A percentile compares a stretch with the other conserved stretches of the same genome.
Conservation (phyloP, 1,140 invertebrate species). For the Theocolax elegans region DNA sequence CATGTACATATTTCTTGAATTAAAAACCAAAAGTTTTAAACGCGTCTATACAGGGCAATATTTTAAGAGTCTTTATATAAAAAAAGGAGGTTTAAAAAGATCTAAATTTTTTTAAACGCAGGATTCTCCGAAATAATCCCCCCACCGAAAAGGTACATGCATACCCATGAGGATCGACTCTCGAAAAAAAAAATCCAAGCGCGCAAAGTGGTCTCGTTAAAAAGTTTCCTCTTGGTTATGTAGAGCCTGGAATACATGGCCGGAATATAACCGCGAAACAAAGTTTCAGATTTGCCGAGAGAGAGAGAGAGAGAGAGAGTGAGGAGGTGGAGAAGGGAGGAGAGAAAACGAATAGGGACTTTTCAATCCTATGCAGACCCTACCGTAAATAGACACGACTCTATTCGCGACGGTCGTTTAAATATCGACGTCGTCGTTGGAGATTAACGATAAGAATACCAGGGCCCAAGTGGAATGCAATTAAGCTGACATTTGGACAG, state of each 20-base stretch:
- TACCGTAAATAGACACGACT: background rate
- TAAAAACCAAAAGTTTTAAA: too few species aligned
- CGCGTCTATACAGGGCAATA: too few species aligned
- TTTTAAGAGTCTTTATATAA: too few species aligned
- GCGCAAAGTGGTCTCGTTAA: slow-evolving; percentile 34
- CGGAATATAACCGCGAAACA: background rate
- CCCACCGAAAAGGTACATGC: too few species aligned
- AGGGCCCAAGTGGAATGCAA: slow-evolving; percentile 61
- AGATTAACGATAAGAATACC: slow-evolving; percentile 43
- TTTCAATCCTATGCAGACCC: slow-evolving; percentile 2
- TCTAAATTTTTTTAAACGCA: too few species aligned
- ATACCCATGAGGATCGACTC: too few species aligned
- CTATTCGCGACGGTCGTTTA: background rate
- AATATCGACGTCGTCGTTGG: slow-evolving; percentile 4
- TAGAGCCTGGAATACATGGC: background rate
- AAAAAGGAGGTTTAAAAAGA: too few species aligned
- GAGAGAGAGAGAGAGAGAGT: too few species aligned
- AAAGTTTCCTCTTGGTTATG: slow-evolving; percentile 28
- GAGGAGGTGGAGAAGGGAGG: too few species aligned
- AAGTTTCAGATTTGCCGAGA: background rate
- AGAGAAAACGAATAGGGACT: background rate
- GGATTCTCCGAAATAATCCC: too few species aligned
- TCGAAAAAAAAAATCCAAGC: too few species aligned
- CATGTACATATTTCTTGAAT: too few species aligned
- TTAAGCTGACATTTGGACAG: slow-evolving; percentile 61